Base-by-base conservation (phyloP, 2,113 vertebrate genomes). In the Microcebus ravelobensis region DNA sequence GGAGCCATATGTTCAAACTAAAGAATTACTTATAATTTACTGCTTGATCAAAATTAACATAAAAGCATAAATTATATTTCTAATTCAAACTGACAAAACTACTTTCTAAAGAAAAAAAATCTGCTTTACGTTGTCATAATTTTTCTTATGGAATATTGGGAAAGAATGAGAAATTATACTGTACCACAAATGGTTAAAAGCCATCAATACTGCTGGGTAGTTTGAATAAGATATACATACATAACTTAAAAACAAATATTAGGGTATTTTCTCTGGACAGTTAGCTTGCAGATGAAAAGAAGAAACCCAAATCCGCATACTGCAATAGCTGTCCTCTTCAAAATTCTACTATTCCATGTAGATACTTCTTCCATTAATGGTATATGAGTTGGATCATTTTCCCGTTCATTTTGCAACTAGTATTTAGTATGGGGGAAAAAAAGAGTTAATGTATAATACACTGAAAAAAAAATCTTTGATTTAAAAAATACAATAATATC, bases 241-340 rank as follows among this genome's bases (percentile, higher is more conserved):
- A 90, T 68, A 94, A 96, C 80, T 95, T 71, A 92, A 96, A 96
- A 95, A 82, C 55, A 95, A 93, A 15, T 27, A 91, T 71, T 77
- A 29, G 65, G 57, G 80, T 36, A 77, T 29, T 97, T 97, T 93
- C 96, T 98, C 92, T 98, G 98, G 34, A 96, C 94, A 96, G 91
- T 96, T 97, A 98, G 94, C 96, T 98, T 98, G 81, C 96, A 97
- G 97, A 97, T 87, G 92, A 99, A 89, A 23, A 99, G 92, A 68
- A 99, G 88, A 96, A 99, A 87, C 18, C 97, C 96, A 91, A 98
- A 98, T 91, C 99, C 99, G 8, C 99, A 96, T 20, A 98, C 20
- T 55, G 98, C 97, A 91, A 99, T 39, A 4, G 91, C 95, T 20
- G 98, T 98, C 20, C 97, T 94, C 97, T 98, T 98, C 45, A 99